A percentile compares a stretch with the other conserved stretches of the same genome.
Evolutionary conservation across 2,113 vertebrate species (phyloP).

Genomic region (Oxygymnocypris stewartii): DNA sequence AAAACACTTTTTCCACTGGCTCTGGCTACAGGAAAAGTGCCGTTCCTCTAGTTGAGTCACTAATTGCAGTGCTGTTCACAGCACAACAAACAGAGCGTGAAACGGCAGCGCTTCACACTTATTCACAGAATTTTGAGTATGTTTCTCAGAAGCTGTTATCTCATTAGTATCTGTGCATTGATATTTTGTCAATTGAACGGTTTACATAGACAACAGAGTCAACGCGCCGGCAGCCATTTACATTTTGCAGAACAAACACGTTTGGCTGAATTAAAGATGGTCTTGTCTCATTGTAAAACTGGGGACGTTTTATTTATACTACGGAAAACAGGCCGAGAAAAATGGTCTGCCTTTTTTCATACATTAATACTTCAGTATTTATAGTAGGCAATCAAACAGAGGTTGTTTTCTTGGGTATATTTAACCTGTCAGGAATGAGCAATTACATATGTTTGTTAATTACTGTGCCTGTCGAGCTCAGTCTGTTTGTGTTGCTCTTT

Average conservation of each 20-base stretch:
- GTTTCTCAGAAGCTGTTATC: conserved; percentile 41
- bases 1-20: conserved; percentile 45
- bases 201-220: conserved; percentile 29
- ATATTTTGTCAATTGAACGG: conserved; percentile 17
- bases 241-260: conserved; percentile 39
- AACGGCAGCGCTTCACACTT: conserved; percentile 59
- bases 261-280: conserved; percentile 22
- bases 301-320: conserved; percentile 47
- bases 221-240: not conserved
- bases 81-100: conserved; percentile 52
- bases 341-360: conserved; percentile 54
- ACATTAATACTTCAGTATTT: conserved; percentile 64
- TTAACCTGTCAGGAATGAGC: conserved; percentile 78
- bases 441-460: conserved; percentile 83
- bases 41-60: conserved; percentile 59
- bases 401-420: conserved; percentile 77
- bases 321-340: conserved; percentile 36
- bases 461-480: conserved; percentile 77
- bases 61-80: conserved; percentile 53
- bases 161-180: conserved; percentile 19
- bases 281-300: conserved; percentile 19
- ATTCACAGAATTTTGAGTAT: conserved; percentile 56
- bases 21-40: conserved; percentile 39
- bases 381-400: conserved; percentile 71
- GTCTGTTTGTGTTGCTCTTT: conserved; percentile 77